Base-by-base conservation (phyloP, 1,140 invertebrate species). In the Hirudo medicinalis region DNA sequence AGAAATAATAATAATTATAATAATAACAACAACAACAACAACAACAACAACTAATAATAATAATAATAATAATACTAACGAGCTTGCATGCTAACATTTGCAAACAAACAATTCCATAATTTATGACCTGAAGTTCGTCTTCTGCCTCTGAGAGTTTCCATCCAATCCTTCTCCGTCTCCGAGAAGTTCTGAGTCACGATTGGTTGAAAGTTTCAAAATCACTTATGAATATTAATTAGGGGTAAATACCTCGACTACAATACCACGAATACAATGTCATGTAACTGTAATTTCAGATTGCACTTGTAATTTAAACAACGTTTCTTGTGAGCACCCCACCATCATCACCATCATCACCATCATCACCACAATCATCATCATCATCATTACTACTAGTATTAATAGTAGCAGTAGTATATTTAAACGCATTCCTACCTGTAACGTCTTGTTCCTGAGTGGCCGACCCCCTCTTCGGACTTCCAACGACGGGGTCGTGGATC, bases 401-500 rank as follows among this genome's bases (percentile, higher is more conserved):
- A 57, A 57, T 57, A 20, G 54, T n/a, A 57, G 20, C 54, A 57
- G 9, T 20, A 57, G 9, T 20, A n/a, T 25, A 57, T 3, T 25
- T 25, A 57, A 57, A 9, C 2, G 5, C 2, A 20, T 15, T n/a
- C 57, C 29, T 15, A 63, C 57, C 57, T 11, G 20, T 15, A 27
- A 60, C 55, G 27, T 49, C 43, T 49, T 49, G 43, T 49, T 63
- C 57, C 57, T 63, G 57, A 63, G 4, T 63, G 29, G 57, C 57
- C 29, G 57, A 63, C 19, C 0, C 22, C 20, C 29, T 49, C 43
- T 49, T 49, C 1, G 43, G 43, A 49, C 43, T 49, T 49, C 43
- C 43, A 49, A 2, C 43, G 0, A 49, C 11, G 43, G 43, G 43
- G 43, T 49, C 60, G 29, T 32, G 22, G 20, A 63, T 25, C 22